Percentiles rank a stretch among this genome's conserved stretches.
Evolutionary conservation across 2,888 invertebrate species (phyloP).

Genomic region (Tipula helvola): DNA sequence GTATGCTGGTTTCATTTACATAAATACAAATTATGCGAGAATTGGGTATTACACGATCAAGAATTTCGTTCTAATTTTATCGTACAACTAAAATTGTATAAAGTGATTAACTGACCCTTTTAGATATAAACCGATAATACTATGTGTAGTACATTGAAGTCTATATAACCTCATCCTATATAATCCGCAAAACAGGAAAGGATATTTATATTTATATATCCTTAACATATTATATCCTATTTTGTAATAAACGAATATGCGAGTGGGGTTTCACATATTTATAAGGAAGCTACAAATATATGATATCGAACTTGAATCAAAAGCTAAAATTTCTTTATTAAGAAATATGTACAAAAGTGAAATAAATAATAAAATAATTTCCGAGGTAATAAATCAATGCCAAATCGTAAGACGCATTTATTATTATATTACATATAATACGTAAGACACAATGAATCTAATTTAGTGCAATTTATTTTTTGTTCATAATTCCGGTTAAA

Average conservation of each 20-base stretch:
- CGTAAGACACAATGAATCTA: not conserved
- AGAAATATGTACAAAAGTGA: not conserved
- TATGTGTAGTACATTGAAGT: not conserved
- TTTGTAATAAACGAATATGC: not conserved
- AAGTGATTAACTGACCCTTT: conserved; percentile 4
- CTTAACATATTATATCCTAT: not conserved
- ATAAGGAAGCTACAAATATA: not conserved
- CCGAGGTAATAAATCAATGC: not conserved
- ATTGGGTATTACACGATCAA: not conserved
- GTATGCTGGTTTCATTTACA: not conserved
- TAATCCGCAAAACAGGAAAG: not conserved
- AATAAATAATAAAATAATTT: not conserved
- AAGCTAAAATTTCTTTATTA: not conserved
- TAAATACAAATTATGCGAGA: not conserved
- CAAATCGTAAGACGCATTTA: not conserved
- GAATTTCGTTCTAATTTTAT: not conserved
- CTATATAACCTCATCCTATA: not conserved
- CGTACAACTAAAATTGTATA: not conserved
- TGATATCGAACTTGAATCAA: not conserved
- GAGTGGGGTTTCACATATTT: not conserved
- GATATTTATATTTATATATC: not conserved
- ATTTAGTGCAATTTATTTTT: not conserved
- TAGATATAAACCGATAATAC: not conserved
- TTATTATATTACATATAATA: not conserved
- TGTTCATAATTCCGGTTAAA: not conserved